These are phyloP conservation scores for Vulpes lagopus DNA, from an alignment of 2,113 vertebrate genomes.

Conservation along the genomic window DNA sequence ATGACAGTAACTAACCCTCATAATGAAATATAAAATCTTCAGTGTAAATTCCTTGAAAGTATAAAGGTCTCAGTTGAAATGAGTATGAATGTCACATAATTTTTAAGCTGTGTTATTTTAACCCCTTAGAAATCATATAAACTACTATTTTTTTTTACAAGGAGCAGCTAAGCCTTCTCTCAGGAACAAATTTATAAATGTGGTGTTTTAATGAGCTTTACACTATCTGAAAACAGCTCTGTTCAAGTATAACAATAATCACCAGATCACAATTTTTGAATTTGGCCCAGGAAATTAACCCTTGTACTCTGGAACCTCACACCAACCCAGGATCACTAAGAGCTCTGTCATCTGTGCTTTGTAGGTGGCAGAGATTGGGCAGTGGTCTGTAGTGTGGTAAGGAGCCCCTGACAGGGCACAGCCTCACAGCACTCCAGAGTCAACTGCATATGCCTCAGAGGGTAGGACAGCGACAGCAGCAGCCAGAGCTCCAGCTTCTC, in stretches of 20 bases:
- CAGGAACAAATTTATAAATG: constrained; percentile 16
- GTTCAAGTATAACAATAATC: neutral
- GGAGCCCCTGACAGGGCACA: neutral
- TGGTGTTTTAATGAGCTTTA: neutral
- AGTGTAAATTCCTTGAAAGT: neutral
- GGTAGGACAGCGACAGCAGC: neutral
- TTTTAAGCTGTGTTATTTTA: constrained; percentile 54
- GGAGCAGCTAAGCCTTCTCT: neutral
- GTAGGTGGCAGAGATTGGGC: neutral
- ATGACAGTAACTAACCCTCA: neutral
- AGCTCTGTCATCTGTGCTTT: neutral
- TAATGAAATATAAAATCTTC: constrained; percentile 43
- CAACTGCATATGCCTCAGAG: too few relatives aligned
- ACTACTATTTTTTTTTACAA: constrained; percentile 12
- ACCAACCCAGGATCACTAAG: neutral
- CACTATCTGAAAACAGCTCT: constrained; percentile 33
- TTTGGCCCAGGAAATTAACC: neutral
- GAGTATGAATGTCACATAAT: neutral
- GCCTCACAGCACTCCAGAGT: neutral
- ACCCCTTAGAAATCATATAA: neutral
- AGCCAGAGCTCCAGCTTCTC: neutral
- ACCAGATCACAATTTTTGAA: neutral
- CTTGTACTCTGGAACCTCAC: neutral
- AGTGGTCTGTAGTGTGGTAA: neutral
- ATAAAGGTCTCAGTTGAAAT: constrained; percentile 26